phyloP scores from a whole-genome alignment of 2,113 vertebrate species.

The Leptosomus discolor region DNA sequence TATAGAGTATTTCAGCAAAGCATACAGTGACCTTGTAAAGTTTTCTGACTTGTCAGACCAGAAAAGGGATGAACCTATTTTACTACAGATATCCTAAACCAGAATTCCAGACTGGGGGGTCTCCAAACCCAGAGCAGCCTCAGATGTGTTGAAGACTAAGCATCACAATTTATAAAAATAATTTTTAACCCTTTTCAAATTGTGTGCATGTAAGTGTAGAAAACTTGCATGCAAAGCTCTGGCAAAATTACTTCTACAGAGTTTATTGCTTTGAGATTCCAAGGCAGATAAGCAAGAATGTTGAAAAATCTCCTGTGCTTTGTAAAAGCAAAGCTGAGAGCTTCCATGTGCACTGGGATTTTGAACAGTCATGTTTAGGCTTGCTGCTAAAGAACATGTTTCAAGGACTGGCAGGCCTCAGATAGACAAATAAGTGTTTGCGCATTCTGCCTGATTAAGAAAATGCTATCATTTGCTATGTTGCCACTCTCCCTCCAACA shows the following conservation, averaged over 20 bases:
- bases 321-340: not conserved
- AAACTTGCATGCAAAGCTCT: not conserved
- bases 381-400: not conserved
- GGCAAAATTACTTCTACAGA: not conserved
- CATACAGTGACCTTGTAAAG: not conserved
- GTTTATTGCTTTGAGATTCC: not conserved
- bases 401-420: not conserved
- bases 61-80: not conserved
- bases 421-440: not conserved
- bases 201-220: not conserved
- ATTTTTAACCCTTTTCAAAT: not conserved
- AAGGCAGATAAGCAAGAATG: not conserved
- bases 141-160: not conserved
- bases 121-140: not conserved
- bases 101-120: not conserved
- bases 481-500: not conserved
- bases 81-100: not conserved
- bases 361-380: conserved; percentile 8
- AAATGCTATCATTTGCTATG: not conserved
- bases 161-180: not conserved
- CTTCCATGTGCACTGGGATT: not conserved
- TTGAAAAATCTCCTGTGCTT: conserved; percentile 2
- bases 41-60: not conserved
- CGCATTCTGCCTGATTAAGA: not conserved
- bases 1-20: not conserved